Conservation (phyloP, 2,113 vertebrate genomes). For the Myocastor coypus region DNA sequence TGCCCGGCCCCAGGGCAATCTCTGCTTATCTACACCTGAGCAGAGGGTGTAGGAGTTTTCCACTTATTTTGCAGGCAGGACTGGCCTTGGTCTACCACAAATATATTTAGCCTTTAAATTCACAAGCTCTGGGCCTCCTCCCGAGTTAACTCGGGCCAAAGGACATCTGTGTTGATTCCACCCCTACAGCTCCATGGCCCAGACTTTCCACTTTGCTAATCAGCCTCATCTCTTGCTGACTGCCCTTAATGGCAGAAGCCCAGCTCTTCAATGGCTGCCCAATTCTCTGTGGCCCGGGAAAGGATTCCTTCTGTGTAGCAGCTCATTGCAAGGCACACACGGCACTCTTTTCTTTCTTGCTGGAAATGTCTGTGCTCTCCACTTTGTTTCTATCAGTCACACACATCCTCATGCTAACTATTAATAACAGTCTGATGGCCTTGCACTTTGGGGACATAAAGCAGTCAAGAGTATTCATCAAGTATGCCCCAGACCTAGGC, state of each 20-base stretch:
- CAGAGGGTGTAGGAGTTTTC: slow-evolving; percentile 56
- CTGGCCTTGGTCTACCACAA: slow-evolving; percentile 71
- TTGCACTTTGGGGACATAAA: slow-evolving; percentile 10
- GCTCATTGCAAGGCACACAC: slow-evolving; percentile 29
- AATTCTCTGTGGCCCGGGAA: slow-evolving; percentile 70
- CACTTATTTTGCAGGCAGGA: slow-evolving; percentile 51
- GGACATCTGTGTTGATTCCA: slow-evolving; percentile 73
- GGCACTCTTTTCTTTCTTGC: slow-evolving; percentile 50
- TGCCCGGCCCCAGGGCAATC: slow-evolving; percentile 50
- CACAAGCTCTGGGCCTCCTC: slow-evolving; percentile 58
- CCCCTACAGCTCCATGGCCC: neutral
- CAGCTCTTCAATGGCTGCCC: slow-evolving; percentile 65
- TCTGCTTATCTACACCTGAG: slow-evolving; percentile 71
- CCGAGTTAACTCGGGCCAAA: slow-evolving; percentile 64
- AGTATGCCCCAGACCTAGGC: neutral
- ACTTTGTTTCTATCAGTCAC: slow-evolving; percentile 45
- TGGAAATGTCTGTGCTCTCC: slow-evolving; percentile 50
- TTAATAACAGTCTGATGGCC: neutral
- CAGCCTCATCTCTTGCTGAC: slow-evolving; percentile 73
- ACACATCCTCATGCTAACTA: slow-evolving; percentile 23
- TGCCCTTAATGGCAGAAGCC: slow-evolving; percentile 74
- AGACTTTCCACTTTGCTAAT: slow-evolving; percentile 67
- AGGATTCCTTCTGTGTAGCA: slow-evolving; percentile 54
- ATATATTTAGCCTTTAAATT: slow-evolving; percentile 70
- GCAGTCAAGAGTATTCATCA: neutral